Base-by-base conservation (phyloP, 1,140 invertebrate genomes). In the Drosophila mayri region DNA sequence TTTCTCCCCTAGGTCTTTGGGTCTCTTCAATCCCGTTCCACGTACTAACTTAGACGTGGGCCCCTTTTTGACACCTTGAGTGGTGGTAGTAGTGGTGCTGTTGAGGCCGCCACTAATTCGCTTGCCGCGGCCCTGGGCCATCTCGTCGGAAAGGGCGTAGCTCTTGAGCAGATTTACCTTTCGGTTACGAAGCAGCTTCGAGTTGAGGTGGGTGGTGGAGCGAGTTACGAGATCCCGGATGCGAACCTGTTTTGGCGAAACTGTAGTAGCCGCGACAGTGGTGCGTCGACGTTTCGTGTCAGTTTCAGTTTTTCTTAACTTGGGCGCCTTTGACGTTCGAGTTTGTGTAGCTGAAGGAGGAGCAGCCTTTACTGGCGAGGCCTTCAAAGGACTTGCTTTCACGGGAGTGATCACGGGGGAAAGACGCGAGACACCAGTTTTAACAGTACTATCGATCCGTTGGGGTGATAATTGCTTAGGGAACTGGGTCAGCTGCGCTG, bases 161-260 rank as follows among this genome's bases (percentile, higher is more conserved):
- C 57, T 90, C 58, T 90, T 90, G 0, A 90, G 64, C 28, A 90
- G 62, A 35, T 58, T 90, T 1, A 90, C 65, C 43, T 90, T 90
- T 28, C 85, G 86, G 75, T 79, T 90, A 4, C 85, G 81, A 9
- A 90, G 43, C 58, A 85, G 60, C 55, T 90, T 90, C 0, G 85
- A 90, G 30, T 90, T 90, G 52, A 90, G 64, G 6, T 84, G 71
- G 0, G 81, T 84, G 5, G 81, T 84, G 11, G 86, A 85, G 0
- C 85, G 86, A 6, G 86, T 90, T 1, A 90, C 75, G 9, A 90
- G 50, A 11, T 90, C 81, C 5, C 85, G 83, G 0, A 59, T 52
- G 11, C 67, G 44, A 12, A 41, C 22, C 2, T 37, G 62, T 7
- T 70, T 70, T 1, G 28, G 62, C 3, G 25, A 7, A n/a, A 16